Base-by-base conservation (phyloP, 2,797 vertebrate genomes). In the Myiotriccus ornatus region DNA sequence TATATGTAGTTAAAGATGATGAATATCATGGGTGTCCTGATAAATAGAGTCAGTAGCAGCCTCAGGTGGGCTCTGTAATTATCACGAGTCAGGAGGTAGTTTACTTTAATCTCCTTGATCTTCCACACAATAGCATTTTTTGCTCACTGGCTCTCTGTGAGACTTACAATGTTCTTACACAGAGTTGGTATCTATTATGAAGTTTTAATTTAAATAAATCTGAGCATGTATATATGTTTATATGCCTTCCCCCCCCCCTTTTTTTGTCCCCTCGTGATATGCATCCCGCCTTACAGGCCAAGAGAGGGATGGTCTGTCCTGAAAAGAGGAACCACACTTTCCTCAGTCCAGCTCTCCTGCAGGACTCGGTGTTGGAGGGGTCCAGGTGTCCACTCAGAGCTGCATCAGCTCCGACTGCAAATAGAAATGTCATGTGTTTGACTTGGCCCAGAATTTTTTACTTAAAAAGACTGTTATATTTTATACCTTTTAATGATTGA, bases 401-500 rank as follows among this genome's bases (percentile, higher is more conserved):
- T 83, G 6, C 57, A 34, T 83, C 84, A 68, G 53, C 69, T 94
- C 37, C 82, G 65, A 10, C 35, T 64, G 53, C 79, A 75, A 74
- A 81, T 2, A 81, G 41, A 57, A 69, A 63, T 90, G 75, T 24
- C 22, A 11, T 11, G 7, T 70, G 28, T 89, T 91, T 89, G 73
- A 81, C 43, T 88, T 75, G 82, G 85, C 49, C 47, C 21, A 23
- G 85, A 91, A 37, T 90, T 93, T 73, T 84, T 81, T 84, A 62
- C 73, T 88, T 80, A 0, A 89, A 80, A 93, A 68, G n/a, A 32
- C 39, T 60, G 6, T 83, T 84, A 18, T 7, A 65, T 91, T 95
- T 95, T 81, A 69, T 57, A 84, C 39, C n/a, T 78, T 76, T 55
- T 47, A 23, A 56, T 92, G 44, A 84, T 95, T 80, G 87, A 77